These are phyloP conservation scores for Axinella damicornis DNA, from an alignment of 37 sponge, comb jelly and placozoan genomes.

Conservation along the genomic window DNA sequence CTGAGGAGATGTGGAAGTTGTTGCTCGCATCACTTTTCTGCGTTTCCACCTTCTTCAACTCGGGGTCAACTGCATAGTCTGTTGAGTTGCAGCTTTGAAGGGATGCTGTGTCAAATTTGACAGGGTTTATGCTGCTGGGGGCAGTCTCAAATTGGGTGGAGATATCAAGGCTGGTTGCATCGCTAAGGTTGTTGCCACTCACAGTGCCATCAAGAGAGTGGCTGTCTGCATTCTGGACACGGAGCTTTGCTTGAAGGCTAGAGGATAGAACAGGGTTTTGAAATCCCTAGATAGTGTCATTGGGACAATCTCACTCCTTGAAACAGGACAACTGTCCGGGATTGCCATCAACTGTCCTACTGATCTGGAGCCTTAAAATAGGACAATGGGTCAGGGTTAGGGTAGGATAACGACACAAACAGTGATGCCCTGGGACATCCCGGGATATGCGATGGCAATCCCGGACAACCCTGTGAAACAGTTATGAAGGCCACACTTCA, in stretches of 20 bases:
- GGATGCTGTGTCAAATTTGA: neutral
- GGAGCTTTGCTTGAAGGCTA: constrained; percentile 37
- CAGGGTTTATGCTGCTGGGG: neutral
- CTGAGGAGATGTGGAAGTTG: neutral
- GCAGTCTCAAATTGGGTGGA: neutral
- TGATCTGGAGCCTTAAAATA: too few species aligned
- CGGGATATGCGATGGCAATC: too few species aligned
- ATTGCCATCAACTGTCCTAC: too few species aligned
- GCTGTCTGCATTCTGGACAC: constrained; percentile 8
- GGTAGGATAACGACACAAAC: too few species aligned
- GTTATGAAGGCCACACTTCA: too few species aligned
- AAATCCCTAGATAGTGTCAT: too few species aligned
- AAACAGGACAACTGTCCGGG: too few species aligned
- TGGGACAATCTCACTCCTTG: too few species aligned
- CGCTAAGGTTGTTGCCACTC: neutral
- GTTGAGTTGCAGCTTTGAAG: constrained; percentile 4
- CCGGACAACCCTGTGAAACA: too few species aligned
- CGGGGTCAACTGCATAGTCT: constrained; percentile 48
- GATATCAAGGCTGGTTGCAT: neutral
- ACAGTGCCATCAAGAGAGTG: neutral
- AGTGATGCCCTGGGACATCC: too few species aligned
- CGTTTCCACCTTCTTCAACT: constrained; percentile 1
- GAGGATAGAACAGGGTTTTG: neutral
- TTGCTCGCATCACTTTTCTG: neutral
- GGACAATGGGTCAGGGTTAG: too few species aligned